Base-by-base conservation (phyloP, 1,140 invertebrate genomes). In the Scaptomyza graminum region DNA sequence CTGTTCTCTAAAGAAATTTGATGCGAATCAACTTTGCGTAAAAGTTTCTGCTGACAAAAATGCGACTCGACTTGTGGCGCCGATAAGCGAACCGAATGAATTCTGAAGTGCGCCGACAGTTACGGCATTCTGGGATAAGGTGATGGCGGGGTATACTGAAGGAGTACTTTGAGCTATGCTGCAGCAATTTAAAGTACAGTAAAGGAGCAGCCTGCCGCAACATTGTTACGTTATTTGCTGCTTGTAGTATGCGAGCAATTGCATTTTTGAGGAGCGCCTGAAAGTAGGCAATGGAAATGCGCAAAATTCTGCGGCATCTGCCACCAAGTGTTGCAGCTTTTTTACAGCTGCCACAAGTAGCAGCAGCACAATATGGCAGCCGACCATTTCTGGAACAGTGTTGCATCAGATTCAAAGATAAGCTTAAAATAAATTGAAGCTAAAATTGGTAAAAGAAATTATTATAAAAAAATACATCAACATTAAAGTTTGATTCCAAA, bases 41-140 rank as follows among this genome's bases (percentile, higher is more conserved):
- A 78, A 71, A 83, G 71, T 67, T 67, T 25, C 7, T 55, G 52
- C 47, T 71, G 57, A 68, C 59, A 74, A 74, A 66, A 67, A 71
- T 72, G 71, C 51, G 57, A 60, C 54, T 56, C 46, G 70, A 79
- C 75, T 44, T 72, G 62, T 47, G 57, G 22, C 22, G 15, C 68
- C 74, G 80, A 79, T 75, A 84, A 80, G 76, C 73, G 67, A 79
- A 68, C 56, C 52, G 69, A 73, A 71, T 70, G 74, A 82, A 76
- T 74, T 51, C 41, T 51, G 28, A 28, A 15, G 43, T 39, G 52
- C 47, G 54, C 28, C 62, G 39, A 73, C 79, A 55, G 51, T 63
- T 62, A 70, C 55, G 77, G 74, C 47, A 55, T 44, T 28, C 61
- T 9, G 41, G n/a, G 28, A 9, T 13, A 34, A 9, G 13, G 18